phyloP scores from a whole-genome alignment of 1,140 invertebrate species.

The Aphelenchoides besseyi region DNA sequence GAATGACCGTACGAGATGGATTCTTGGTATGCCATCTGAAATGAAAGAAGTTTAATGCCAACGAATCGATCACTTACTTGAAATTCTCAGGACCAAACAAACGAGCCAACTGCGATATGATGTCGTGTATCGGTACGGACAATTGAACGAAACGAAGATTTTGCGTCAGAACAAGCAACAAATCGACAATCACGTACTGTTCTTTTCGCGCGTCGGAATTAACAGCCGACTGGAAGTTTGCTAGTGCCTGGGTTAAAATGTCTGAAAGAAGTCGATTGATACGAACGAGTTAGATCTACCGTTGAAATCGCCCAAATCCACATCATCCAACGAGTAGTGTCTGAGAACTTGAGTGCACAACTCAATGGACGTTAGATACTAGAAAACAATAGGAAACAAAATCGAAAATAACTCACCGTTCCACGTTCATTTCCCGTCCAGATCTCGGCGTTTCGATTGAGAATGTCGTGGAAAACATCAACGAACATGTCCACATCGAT shows the following conservation, averaged over 20 bases:
- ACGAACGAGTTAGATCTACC: too few relatives aligned
- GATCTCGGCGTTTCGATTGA: background rate
- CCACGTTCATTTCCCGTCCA: background rate
- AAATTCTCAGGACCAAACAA: background rate
- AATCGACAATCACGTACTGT: constrained; percentile 93
- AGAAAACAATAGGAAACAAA: too few relatives aligned
- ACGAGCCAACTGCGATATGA: background rate
- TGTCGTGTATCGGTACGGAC: background rate
- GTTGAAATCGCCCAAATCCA: background rate
- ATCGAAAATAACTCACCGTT: background rate
- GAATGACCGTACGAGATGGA: constrained; percentile 9
- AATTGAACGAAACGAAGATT: background rate
- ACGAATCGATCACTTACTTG: background rate
- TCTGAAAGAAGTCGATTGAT: too few relatives aligned
- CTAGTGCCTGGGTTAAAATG: background rate
- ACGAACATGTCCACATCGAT: background rate
- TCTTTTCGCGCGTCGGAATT: constrained; percentile 70
- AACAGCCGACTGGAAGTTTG: background rate
- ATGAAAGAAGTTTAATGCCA: too few relatives aligned
- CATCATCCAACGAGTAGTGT: background rate
- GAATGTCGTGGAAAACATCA: background rate
- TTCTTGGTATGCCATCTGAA: background rate
- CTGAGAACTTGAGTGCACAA: background rate
- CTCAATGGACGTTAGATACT: background rate
- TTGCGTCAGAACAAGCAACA: constrained; percentile 71